Conservation (phyloP, 2,797 vertebrate species). For the Chaunax sp. region DNA sequence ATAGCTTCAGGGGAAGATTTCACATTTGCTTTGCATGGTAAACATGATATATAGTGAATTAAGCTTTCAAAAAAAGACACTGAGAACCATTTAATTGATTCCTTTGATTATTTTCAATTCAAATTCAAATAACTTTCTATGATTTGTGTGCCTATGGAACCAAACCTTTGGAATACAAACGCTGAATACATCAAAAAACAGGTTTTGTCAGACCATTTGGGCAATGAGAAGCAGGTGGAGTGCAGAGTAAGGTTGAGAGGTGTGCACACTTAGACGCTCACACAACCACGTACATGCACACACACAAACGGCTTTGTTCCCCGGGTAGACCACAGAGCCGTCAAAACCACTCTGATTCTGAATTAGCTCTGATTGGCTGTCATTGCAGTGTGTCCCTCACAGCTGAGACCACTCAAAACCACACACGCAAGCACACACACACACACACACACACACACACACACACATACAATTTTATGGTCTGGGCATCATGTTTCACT, state of each 20-base stretch:
- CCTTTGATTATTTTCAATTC: slow-evolving; percentile 26
- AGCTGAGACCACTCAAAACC: slow-evolving; percentile 82
- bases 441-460: slow-evolving; percentile 28
- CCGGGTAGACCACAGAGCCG: slow-evolving; percentile 73
- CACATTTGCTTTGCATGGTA: slow-evolving; percentile 8
- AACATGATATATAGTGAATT: slow-evolving; percentile 12
- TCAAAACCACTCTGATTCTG: slow-evolving; percentile 83
- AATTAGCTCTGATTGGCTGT: slow-evolving; percentile 84
- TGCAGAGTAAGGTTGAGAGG: slow-evolving; percentile 72
- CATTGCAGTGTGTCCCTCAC: slow-evolving; percentile 78
- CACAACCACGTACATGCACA: slow-evolving; percentile 20
- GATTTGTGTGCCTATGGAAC: slow-evolving; percentile 54
- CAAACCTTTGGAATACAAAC: slow-evolving; percentile 73
- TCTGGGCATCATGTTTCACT: slow-evolving; percentile 77
- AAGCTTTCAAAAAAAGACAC: slow-evolving; percentile 7
- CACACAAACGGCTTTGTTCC: slow-evolving; percentile 74
- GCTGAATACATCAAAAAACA: slow-evolving; percentile 72
- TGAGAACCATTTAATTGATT: slow-evolving; percentile 17
- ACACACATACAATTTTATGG: slow-evolving; percentile 54
- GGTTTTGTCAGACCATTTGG: slow-evolving; percentile 73
- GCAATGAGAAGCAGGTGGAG: slow-evolving; percentile 82
- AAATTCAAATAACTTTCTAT: slow-evolving; percentile 44
- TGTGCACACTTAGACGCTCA: slow-evolving; percentile 46
- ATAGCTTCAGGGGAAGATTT: not conserved
- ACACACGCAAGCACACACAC: slow-evolving; percentile 45